Conservation (phyloP, 2,797 vertebrate species). For the Acrossocheilus fasciatus region DNA sequence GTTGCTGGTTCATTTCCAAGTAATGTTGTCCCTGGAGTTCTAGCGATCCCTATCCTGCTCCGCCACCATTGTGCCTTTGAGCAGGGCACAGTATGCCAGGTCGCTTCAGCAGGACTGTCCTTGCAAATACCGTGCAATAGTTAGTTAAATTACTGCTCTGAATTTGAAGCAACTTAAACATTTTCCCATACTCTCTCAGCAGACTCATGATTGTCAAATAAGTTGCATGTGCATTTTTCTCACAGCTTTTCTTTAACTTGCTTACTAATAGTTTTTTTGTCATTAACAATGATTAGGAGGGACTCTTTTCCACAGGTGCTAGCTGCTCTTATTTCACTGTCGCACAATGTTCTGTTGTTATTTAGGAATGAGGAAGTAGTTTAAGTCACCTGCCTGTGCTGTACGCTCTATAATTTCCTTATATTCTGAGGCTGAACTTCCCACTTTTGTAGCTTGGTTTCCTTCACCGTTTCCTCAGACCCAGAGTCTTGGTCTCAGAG, state of each 20-base stretch:
- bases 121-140: background rate
- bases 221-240: background rate
- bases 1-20: slow-evolving; percentile 33
- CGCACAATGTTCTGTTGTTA: slow-evolving; percentile 38
- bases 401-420: slow-evolving; percentile 29
- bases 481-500: slow-evolving; percentile 6
- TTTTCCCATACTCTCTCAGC: background rate
- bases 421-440: slow-evolving; percentile 19
- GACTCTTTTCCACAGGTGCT: background rate
- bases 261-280: background rate
- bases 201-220: background rate
- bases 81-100: background rate
- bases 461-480: slow-evolving; percentile 13
- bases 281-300: background rate
- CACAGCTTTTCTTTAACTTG: background rate
- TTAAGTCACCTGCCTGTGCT: slow-evolving; percentile 11
- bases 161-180: background rate
- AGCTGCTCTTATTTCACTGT: background rate
- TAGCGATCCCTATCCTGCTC: background rate
- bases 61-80: slow-evolving; percentile 21
- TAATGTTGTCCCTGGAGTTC: slow-evolving; percentile 33
- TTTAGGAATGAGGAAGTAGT: slow-evolving; percentile 45
- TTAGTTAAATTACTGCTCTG: background rate
- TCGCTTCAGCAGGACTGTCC: background rate
- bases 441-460: slow-evolving; percentile 42